A percentile compares a stretch with the other conserved stretches of the same genome.
Evolutionary conservation across 2,888 invertebrate species (phyloP).

Genomic region (Megaustenia siamemsis): DNA sequence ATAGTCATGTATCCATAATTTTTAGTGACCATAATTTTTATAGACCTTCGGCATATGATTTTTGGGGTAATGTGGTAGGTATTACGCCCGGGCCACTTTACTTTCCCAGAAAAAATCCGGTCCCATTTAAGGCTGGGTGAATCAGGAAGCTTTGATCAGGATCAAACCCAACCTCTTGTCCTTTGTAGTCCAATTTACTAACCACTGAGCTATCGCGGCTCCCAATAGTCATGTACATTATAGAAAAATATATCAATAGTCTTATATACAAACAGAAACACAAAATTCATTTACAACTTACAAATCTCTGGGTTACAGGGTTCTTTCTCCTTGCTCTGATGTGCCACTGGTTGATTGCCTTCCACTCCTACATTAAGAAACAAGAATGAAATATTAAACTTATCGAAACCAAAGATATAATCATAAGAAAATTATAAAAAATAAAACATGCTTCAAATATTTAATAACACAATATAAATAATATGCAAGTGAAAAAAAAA

Average conservation of each 20-base stretch:
- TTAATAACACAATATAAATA: neutral
- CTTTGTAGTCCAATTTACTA: too few relatives aligned
- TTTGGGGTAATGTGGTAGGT: too few relatives aligned
- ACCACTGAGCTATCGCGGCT: too few relatives aligned
- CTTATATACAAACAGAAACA: neutral
- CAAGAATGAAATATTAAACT: neutral
- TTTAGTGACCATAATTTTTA: too few relatives aligned
- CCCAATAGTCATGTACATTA: too few relatives aligned
- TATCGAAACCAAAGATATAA: neutral
- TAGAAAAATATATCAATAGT: neutral
- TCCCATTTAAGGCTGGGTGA: too few relatives aligned
- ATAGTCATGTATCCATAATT: neutral
- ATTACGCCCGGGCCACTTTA: too few relatives aligned
- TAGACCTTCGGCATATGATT: too few relatives aligned
- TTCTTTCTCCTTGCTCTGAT: slow-evolving; percentile 96
- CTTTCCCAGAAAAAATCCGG: too few relatives aligned
- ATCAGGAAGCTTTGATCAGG: too few relatives aligned
- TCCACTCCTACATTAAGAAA: slow-evolving; percentile 89
- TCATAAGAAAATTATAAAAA: neutral
- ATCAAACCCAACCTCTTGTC: too few relatives aligned
- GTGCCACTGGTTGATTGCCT: slow-evolving; percentile 97
- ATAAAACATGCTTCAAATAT: neutral
- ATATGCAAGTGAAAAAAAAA: too few relatives aligned
- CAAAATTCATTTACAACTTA: slow-evolving; percentile 78
- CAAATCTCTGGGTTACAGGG: slow-evolving; percentile 89